Conservation (phyloP, 2,888 invertebrate genomes). For the Nephrotoma appendiculata region DNA sequence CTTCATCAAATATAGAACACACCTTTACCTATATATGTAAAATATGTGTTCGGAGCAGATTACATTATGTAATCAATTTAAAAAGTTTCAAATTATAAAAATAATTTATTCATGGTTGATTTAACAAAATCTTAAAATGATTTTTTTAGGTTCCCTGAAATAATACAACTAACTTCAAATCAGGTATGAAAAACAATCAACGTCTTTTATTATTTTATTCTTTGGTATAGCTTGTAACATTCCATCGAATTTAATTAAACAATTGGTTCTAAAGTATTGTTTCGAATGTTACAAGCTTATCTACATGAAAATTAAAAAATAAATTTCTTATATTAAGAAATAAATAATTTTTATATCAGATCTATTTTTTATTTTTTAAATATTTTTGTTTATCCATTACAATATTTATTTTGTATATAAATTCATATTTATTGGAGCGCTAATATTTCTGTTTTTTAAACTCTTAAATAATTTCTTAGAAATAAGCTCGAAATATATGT, state of each 20-base stretch:
- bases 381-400: not conserved
- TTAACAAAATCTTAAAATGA: not conserved
- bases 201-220: not conserved
- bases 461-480: not conserved
- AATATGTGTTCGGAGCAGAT: too few relatives aligned
- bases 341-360: not conserved
- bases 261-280: not conserved
- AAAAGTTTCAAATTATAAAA: too few relatives aligned
- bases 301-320: not conserved
- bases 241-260: not conserved
- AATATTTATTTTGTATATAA: slow-evolving; percentile 2
- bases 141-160: not conserved
- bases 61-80: too few relatives aligned
- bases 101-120: not conserved
- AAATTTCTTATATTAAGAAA: not conserved
- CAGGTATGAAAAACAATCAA: not conserved
- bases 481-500: slow-evolving; percentile 5
- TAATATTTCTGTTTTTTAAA: slow-evolving; percentile 1
- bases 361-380: not conserved
- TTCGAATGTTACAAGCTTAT: not conserved
- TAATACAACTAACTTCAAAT: not conserved
- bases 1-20: not conserved
- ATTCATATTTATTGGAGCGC: slow-evolving; percentile 4
- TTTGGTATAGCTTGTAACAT: not conserved
- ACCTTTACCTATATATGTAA: too few relatives aligned